Conservation (phyloP, 2,797 vertebrate species). For the Takifugu rubripes region DNA sequence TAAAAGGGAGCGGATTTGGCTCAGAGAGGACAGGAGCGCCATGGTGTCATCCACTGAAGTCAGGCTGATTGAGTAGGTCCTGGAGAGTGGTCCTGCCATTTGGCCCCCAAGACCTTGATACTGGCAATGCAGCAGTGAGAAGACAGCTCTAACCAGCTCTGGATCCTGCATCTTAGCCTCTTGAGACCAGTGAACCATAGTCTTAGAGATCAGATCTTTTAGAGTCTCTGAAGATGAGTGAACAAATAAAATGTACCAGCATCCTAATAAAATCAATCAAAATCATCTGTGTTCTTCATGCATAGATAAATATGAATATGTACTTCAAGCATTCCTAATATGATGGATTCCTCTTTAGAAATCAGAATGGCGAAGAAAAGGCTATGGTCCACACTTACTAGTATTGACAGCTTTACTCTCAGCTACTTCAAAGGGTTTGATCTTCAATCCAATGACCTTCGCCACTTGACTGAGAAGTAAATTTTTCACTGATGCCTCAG, state of each 20-base stretch:
- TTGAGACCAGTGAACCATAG: constrained; percentile 89
- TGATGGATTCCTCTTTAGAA: background rate
- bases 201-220: constrained; percentile 86
- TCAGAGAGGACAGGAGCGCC: constrained; percentile 85
- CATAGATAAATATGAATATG: background rate
- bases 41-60: constrained; percentile 88
- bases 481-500: constrained; percentile 79
- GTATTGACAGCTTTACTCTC: constrained; percentile 48
- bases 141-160: constrained; percentile 84
- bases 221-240: constrained; percentile 77
- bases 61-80: constrained; percentile 88
- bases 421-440: constrained; percentile 71
- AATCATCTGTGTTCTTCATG: background rate
- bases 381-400: constrained; percentile 36
- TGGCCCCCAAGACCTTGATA: constrained; percentile 87
- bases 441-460: constrained; percentile 80
- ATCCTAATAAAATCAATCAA: background rate
- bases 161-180: constrained; percentile 88
- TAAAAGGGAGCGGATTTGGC: constrained; percentile 91
- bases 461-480: constrained; percentile 79
- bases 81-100: constrained; percentile 76
- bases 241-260: constrained; percentile 1
- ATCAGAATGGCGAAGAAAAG: background rate
- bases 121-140: constrained; percentile 85
- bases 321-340: too few species aligned